phyloP scores from a whole-genome alignment of 2,888 invertebrate genomes.

The Chaetogeoica ovagalla region DNA sequence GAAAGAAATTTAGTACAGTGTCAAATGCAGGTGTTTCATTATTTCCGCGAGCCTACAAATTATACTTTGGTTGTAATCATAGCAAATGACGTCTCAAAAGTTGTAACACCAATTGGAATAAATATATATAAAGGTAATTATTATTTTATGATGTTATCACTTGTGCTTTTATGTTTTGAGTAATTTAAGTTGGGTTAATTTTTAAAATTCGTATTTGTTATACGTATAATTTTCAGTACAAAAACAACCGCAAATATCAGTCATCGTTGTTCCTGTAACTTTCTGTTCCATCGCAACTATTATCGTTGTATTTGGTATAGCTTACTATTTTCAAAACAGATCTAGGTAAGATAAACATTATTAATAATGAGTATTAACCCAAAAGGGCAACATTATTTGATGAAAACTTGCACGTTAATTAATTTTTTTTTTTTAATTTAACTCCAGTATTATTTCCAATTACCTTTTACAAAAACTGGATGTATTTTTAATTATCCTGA shows the following conservation, averaged over 20 bases:
- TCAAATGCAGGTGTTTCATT: constrained; percentile 69
- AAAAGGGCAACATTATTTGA: neutral
- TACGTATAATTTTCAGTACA: constrained; percentile 62
- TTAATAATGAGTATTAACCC: neutral
- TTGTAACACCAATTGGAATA: constrained; percentile 72
- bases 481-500: no score
- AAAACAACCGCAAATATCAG: constrained; percentile 80
- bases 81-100: constrained; percentile 74
- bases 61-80: constrained; percentile 80
- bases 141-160: constrained; percentile 6
- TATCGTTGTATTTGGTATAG: constrained; percentile 82
- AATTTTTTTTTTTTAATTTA: no score
- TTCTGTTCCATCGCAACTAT: constrained; percentile 81
- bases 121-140: constrained; percentile 80
- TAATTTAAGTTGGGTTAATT: neutral
- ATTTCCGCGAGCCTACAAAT: constrained; percentile 70
- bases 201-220: neutral
- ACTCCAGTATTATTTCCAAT: no score
- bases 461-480: no score
- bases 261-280: constrained; percentile 83
- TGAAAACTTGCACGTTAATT: no score
- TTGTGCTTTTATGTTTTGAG: neutral
- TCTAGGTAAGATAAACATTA: constrained; percentile 65
- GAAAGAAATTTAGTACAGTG: constrained; percentile 59
- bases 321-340: constrained; percentile 81